Base-by-base conservation (phyloP, 1,140 invertebrate species). In the Penaeus chinensis region DNA sequence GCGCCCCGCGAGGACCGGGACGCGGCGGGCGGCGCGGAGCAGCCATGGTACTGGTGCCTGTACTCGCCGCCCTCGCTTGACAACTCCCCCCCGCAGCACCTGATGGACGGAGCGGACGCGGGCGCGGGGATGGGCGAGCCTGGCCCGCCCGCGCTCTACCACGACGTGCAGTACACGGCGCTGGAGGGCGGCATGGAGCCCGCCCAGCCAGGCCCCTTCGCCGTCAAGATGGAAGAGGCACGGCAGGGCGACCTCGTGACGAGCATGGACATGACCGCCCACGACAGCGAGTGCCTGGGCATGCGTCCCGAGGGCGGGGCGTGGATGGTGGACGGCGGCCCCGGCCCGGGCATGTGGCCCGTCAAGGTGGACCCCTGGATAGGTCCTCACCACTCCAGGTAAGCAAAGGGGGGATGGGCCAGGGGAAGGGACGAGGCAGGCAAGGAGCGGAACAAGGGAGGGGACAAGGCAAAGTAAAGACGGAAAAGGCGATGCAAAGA, bases 291-390 rank as follows among this genome's bases (percentile, higher is more conserved):
- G 27, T 74, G 71, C 71, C 18, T 74, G 71, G 71, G 24, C 20
- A 19, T 74, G 24, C 22, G 71, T 1, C 20, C 42, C 2, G 71
- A 74, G 13, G 27, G 16, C 16, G 71, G 71, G 71, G 71, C 27
- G 10, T 74, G 71, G 71, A 74, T 74, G 71, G 71, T 74, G 71
- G 71, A 74, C 0, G 71, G 42, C 24, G 42, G 27, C 20, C 18
- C 71, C 24, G 71, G 27, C n/a, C 18, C 71, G 4, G n/a, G 27
- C 19, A 32, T 27, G 71, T 37, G 27, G 18, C 18, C 71, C n/a
- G 71, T 74, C 71, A 74, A 74, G 13, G 42, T 74, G 71, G 71
- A 74, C 0, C 18, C 71, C 24, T 74, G 71, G 71, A 74, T 27
- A 3, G 10, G 8, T 2, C n/a, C 71, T 0, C 71, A 74, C 71